Conservation (phyloP, 2,888 invertebrate genomes). For the Disparrhopalites patrizii region DNA sequence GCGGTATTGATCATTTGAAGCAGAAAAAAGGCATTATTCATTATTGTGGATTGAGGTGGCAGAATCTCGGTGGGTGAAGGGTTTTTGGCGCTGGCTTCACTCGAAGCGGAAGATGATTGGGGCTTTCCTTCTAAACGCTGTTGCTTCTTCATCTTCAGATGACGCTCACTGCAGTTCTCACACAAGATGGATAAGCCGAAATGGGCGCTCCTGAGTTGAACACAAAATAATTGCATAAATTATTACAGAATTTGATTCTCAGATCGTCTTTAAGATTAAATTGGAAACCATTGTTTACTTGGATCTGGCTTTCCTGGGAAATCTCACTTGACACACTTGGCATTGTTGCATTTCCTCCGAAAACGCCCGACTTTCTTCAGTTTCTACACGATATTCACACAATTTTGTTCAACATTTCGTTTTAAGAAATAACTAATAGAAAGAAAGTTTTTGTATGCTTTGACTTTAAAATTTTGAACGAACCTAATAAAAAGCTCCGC, state of each 20-base stretch:
- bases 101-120: constrained; percentile 25
- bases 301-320: constrained; percentile 28
- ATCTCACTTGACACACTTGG: constrained; percentile 45
- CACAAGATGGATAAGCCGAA: constrained; percentile 64
- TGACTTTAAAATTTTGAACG: no score
- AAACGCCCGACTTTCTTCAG: constrained; percentile 49
- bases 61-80: constrained; percentile 38
- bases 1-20: constrained; percentile 53
- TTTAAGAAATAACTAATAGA: no score
- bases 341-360: constrained; percentile 49
- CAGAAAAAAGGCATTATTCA: constrained; percentile 90
- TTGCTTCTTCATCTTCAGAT: constrained; percentile 54
- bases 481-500: constrained; percentile 39
- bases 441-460: no score
- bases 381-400: no score
- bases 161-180: constrained; percentile 81
- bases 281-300: constrained; percentile 23
- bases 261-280: not conserved
- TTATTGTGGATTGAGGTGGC: constrained; percentile 65
- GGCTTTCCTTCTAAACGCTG: constrained; percentile 40
- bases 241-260: not conserved
- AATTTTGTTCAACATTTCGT: no score
- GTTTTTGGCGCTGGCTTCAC: constrained; percentile 49
- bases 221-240: not conserved
- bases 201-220: constrained; percentile 42